These are phyloP conservation scores for Ichneumoninae sp. DNA, from an alignment of 2,888 invertebrate species.

Conservation along the genomic window DNA sequence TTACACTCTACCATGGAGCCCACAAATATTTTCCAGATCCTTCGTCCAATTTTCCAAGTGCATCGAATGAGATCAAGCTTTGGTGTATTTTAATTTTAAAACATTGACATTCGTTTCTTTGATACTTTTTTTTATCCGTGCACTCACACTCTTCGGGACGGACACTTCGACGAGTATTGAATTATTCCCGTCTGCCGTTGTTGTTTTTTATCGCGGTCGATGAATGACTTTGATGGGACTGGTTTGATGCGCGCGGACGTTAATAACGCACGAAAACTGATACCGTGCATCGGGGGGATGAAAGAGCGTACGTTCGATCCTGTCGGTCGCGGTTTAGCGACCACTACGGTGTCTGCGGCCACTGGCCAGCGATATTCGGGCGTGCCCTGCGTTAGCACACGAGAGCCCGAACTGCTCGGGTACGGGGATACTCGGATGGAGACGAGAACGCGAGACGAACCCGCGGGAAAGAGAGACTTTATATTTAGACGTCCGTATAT, in stretches of 20 bases:
- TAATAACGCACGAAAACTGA: constrained; percentile 21
- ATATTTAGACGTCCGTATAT: constrained; percentile 62
- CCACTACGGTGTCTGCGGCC: constrained; percentile 21
- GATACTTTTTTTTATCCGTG: not conserved
- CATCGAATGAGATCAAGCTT: not conserved
- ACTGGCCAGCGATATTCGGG: constrained; percentile 6
- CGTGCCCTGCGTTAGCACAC: constrained; percentile 13
- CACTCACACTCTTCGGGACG: not conserved
- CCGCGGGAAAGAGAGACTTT: constrained; percentile 54
- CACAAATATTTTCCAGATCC: not conserved
- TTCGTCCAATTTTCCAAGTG: not conserved
- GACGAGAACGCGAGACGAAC: constrained; percentile 38
- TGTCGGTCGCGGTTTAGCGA: constrained; percentile 22
- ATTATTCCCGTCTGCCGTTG: not conserved
- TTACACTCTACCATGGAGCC: not conserved
- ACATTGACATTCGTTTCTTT: not conserved
- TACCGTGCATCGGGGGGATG: not conserved
- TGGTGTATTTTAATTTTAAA: not conserved
- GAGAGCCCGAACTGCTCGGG: constrained; percentile 25
- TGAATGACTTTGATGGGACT: not conserved
- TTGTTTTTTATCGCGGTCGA: not conserved
- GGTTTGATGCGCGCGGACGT: not conserved
- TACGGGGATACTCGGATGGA: constrained; percentile 11
- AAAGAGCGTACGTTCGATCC: constrained; percentile 7
- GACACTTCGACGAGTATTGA: not conserved